Evolutionary conservation across 2,113 vertebrate species (phyloP), one percentile per base, ranked within the genome.

Genomic region (Menidia beryllina): DNA sequence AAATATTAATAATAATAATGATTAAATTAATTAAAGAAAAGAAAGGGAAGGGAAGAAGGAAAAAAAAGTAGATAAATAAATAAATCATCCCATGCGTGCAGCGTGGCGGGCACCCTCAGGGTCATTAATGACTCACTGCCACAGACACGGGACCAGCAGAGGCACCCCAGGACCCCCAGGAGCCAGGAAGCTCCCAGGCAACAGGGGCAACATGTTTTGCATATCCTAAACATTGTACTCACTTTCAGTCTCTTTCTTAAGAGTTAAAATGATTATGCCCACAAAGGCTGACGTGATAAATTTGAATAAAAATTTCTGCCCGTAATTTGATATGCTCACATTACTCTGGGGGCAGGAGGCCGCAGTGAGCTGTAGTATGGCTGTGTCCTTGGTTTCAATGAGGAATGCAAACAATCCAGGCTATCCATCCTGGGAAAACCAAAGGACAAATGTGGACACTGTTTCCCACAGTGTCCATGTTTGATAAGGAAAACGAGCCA

Each of bases 391-490:
- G 77, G 78, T 67, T 83, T 79, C 56, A 75, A 54, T 12, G 25
- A 81, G 75, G 70, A 88, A 87, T 90, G 75, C 36, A 7, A 87
- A 70, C 70, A 84, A 88, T 87, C 53, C 55, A 3, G 68, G 69
- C 54, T 50, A 69, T 81, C 63, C 53, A 38, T 72, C 75, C 23
- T 83, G 70, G 74, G 69, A 84, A 86, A 81, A 74, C 60, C 26
- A 34, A 77, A 72, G 43, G 69, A 79, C 72, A 65, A 78, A 79
- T 24, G 3, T 38, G 48, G 65, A 64, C 49, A 60, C 17, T 1
- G 59, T 84, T 88, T 88, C 85, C 76, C 85, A 88, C 81, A 84
- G 58, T 21, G 70, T 52, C 54, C 17, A 0, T 67, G 79, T 65
- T 67, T 72, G 54, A 82, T 72, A 47, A 67, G 65, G 59, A 72